Percentiles rank a stretch among this genome's conserved stretches.
Conservation (phyloP, 2,797 vertebrate genomes). For the Pogoniulus pusillus region DNA sequence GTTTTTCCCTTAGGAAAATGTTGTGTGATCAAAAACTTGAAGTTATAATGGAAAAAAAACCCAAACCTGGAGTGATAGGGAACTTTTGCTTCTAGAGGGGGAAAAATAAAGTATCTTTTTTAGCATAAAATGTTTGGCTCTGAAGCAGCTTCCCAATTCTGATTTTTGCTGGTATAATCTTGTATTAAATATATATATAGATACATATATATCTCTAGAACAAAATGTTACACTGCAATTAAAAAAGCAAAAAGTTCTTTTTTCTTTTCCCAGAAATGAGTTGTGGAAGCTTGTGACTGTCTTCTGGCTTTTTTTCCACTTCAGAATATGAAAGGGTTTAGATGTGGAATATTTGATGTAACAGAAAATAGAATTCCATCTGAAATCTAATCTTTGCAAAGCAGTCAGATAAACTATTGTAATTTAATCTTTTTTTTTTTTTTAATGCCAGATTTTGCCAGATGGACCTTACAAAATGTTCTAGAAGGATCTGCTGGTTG, state of each 20-base stretch:
- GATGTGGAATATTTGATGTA: background rate
- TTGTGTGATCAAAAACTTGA: background rate
- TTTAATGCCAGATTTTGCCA: background rate
- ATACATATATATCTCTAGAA: background rate
- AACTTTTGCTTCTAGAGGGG: background rate
- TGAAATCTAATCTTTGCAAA: background rate
- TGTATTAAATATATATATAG: background rate
- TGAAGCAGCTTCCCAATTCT: background rate
- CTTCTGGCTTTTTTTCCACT: constrained; percentile 10
- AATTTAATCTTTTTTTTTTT: background rate
- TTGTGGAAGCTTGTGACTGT: constrained; percentile 1
- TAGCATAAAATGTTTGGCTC: background rate
- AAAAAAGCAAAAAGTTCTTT: background rate
- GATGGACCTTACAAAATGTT: background rate
- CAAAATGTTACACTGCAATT: constrained; percentile 17
- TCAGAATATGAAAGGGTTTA: background rate
- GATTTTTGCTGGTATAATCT: constrained; percentile 12
- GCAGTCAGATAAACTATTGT: background rate
- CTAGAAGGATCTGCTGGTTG: background rate
- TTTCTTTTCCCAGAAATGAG: background rate
- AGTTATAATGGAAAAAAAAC: background rate
- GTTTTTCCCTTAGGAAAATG: background rate
- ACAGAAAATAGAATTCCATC: background rate
- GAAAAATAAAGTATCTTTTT: background rate
- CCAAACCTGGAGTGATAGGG: background rate